Conservation (phyloP, 2,113 vertebrate genomes). For the Petromus typicus region DNA sequence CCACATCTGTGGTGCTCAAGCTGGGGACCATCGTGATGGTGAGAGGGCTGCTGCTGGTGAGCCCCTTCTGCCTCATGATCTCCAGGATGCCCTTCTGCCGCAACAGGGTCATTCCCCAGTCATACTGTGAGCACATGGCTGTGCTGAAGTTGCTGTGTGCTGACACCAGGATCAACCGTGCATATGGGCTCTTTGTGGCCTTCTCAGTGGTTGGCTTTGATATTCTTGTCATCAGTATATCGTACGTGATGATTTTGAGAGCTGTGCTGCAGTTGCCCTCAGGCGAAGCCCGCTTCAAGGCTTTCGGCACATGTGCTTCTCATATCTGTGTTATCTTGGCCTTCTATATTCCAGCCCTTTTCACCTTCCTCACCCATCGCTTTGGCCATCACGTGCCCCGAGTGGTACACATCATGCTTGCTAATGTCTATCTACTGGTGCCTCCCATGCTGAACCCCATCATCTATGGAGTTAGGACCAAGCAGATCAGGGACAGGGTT, state of each 20-base stretch:
- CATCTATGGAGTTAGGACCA: conserved; percentile 77
- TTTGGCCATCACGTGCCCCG: conserved; percentile 61
- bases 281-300: conserved; percentile 53
- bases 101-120: conserved; percentile 64
- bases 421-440: conserved; percentile 78
- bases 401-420: conserved; percentile 61
- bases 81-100: conserved; percentile 72
- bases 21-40: conserved; percentile 57
- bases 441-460: conserved; percentile 80
- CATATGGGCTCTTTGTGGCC: conserved; percentile 39
- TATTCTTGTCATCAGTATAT: background rate
- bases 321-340: conserved; percentile 69
- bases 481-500: conserved; percentile 73
- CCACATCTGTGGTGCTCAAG: conserved; percentile 12
- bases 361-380: conserved; percentile 64
- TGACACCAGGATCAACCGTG: conserved; percentile 51
- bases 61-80: conserved; percentile 68
- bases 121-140: conserved; percentile 81
- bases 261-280: conserved; percentile 58
- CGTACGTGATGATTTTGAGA: conserved; percentile 59
- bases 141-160: conserved; percentile 76
- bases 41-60: conserved; percentile 51
- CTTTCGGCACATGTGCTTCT: conserved; percentile 50
- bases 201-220: conserved; percentile 60
- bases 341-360: conserved; percentile 67